Conservation (phyloP, 1,140 invertebrate genomes). For the Cyclargus thomasi region DNA sequence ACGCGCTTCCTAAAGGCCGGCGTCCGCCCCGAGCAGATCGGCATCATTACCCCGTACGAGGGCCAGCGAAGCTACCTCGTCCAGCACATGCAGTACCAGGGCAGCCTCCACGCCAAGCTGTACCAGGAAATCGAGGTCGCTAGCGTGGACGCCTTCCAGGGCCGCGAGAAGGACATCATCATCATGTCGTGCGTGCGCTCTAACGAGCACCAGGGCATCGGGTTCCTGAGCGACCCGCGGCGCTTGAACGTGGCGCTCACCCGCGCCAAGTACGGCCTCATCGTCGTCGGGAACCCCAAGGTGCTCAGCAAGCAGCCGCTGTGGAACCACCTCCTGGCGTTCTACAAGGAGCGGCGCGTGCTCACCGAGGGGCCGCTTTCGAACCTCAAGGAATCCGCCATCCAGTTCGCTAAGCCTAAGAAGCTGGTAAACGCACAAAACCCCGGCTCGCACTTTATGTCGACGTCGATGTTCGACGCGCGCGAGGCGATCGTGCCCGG, state of each 20-base stretch:
- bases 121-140: conserved; percentile 99
- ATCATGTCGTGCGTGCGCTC: conserved; percentile 98
- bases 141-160: conserved; percentile 98
- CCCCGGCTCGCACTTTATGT: conserved; percentile 98
- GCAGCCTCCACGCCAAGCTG: conserved; percentile 95
- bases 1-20: conserved; percentile 95
- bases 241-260: conserved; percentile 98
- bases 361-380: conserved; percentile 98
- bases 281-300: conserved; percentile 99
- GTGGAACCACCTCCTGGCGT: conserved; percentile 98
- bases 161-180: conserved; percentile 98
- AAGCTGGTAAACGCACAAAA: conserved; percentile 95
- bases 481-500: conserved; percentile 92
- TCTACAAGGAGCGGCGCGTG: conserved; percentile 98
- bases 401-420: conserved; percentile 98
- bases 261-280: conserved; percentile 97
- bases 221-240: conserved; percentile 98
- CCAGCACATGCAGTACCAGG: conserved; percentile 99
- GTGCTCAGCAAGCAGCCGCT: conserved; percentile 98
- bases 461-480: conserved; percentile 94
- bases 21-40: conserved; percentile 98
- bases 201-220: conserved; percentile 94
- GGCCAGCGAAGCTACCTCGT: conserved; percentile 98
- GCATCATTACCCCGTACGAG: conserved; percentile 99
- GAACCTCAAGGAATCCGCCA: conserved; percentile 96